Conservation (phyloP, 1,140 invertebrate genomes). For the Capitella teleta region DNA sequence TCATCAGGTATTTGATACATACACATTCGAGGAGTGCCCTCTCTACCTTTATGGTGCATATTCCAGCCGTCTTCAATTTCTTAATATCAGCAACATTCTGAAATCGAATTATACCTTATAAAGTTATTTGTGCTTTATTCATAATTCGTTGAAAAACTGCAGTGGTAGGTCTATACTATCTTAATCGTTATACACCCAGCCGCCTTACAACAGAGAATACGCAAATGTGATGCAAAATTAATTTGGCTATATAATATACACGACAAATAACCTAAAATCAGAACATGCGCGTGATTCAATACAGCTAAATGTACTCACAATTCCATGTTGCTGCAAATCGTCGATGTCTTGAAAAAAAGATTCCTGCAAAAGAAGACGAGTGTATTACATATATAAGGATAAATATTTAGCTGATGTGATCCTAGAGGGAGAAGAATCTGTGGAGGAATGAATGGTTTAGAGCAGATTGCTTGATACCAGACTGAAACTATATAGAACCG, state of each 20-base stretch:
- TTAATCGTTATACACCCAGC: background rate
- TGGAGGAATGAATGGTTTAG: no score
- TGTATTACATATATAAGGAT: no score
- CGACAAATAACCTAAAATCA: background rate
- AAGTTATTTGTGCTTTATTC: background rate
- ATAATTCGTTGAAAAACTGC: background rate
- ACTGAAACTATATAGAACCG: no score
- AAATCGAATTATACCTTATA: conserved; percentile 2
- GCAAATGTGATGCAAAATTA: conserved; percentile 8
- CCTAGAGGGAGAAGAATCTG: no score
- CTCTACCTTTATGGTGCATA: conserved; percentile 56
- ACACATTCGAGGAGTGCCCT: background rate
- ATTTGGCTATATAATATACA: background rate
- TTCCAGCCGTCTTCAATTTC: conserved; percentile 63
- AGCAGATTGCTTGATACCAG: no score
- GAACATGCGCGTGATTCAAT: background rate
- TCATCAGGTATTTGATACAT: no score
- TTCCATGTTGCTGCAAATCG: conserved; percentile 46
- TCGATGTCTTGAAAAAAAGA: conserved; percentile 49
- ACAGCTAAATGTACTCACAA: conserved; percentile 38
- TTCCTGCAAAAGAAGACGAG: no score
- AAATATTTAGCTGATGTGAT: no score
- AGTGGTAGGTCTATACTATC: conserved; percentile 6
- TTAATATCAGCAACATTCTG: conserved; percentile 59
- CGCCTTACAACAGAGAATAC: background rate